Evolutionary conservation across 30 jellyfish, hydroid and myxozoan species (phyloP), one percentile per base, ranked within the genome.

Genomic region (Hydractinia echinata): DNA sequence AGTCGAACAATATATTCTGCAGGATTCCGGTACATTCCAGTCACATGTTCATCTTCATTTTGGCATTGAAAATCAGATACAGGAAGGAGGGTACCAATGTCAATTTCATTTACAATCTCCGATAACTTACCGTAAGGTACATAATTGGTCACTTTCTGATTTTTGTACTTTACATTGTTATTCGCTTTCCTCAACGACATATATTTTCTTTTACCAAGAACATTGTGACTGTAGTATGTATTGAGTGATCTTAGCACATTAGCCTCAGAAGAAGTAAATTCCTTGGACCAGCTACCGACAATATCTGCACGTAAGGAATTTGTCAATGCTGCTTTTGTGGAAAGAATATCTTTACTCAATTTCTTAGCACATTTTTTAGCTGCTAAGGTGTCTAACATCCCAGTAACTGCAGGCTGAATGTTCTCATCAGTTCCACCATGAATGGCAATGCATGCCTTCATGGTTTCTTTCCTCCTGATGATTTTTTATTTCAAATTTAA

Each of bases 211-310:
- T 13, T 30, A 7, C 18, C 74, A 7, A 64, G 7, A 7, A 64
- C 74, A 64, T 13, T 64, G 16, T 64, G 74, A 51, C 74, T 64
- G 39, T 64, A 64, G 18, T 64, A 64, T n/a, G 16, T 13, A 64
- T 64, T 7, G 19, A 64, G 18, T 64, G 74, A 64, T 0, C 74
- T 44, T 13, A 64, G 39, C 9, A 64, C 10, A 13, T 64, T 64
- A 51, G 44, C 44, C 44, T 64, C 74, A 6, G 74, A 64, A 6
- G 9, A 44, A 64, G 19, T n/a, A 51, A n/a, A 6, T 7, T 7
- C 9, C 39, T 13, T 64, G 7, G 19, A 7, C 19, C 7, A 6
- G 10, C 19, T 64, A n/a, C 18, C 18, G 18, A 64, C 39, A 7
- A 64, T 13, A 64, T 7, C 16, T 6, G 19, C 16, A 6, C 39